Base-by-base conservation (phyloP, 2,888 invertebrate species). In the Tanytarsus gracilentus region DNA sequence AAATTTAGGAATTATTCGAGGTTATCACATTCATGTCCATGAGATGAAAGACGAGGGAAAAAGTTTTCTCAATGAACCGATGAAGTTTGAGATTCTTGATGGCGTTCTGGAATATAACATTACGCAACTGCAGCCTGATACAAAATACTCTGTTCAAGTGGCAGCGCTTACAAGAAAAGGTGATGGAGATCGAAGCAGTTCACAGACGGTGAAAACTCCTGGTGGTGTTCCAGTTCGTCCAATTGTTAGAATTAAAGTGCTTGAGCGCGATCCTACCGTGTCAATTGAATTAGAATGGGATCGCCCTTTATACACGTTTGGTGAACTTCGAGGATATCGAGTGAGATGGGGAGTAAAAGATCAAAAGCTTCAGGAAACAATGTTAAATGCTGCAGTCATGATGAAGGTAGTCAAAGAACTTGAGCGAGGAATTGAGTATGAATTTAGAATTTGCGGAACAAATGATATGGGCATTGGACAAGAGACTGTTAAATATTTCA, bases 101-200 rank as follows among this genome's bases (percentile, higher is more conserved):
- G 86, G 88, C 55, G 58, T 58, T 25, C 71, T 87, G 61, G 87
- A 91, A 69, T 79, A 86, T 67, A 92, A 91, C 71, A 84, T 96
- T 56, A 86, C 88, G 11, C 90, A 88, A 11, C 78, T 99, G 48
- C 93, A 96, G 72, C 96, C 99, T 3, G 96, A 98, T 70, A 95
- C 98, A 0, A 83, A 84, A 67, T 99, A 99, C 76, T 85, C 85
- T 60, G 86, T 96, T 62, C 91, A 94, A 77, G 94, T 98, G 62
- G 95, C 95, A 1, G 99, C 97, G 1, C 78, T 97, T 63, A 99
- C 98, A 3, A 81, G 95, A 64, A 94, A 94, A 73, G 99, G 99
- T 44, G 98, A 99, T 72, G 99, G 99, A 18, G 88, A 91, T 72
- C 80, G 95, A 64, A 95, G 95, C 70, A 77, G 84, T 63, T 88